A percentile compares a stretch with the other conserved stretches of the same genome.
phyloP scores from a whole-genome alignment of 2,113 vertebrate species.

The Entelurus aequoreus region DNA sequence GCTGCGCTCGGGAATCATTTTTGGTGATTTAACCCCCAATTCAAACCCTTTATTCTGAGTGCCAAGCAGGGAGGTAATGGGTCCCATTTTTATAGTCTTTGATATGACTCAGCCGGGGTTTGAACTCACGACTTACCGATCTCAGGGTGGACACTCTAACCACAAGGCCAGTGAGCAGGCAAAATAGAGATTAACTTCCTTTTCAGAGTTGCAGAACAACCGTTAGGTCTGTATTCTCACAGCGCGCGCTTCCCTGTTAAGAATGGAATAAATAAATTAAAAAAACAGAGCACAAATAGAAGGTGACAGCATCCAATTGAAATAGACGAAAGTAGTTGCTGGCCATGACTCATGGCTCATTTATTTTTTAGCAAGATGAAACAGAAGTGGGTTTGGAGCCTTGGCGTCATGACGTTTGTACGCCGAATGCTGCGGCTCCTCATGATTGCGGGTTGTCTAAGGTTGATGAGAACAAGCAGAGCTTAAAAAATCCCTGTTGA shows the following conservation, averaged over 20 bases:
- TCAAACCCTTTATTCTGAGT: no score
- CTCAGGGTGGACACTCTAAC: no score
- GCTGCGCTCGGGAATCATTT: no score
- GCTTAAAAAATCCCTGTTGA: neutral
- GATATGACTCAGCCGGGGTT: no score
- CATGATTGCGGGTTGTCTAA: constrained; percentile 10
- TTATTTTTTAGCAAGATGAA: constrained; percentile 38
- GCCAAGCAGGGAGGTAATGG: no score
- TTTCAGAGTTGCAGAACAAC: no score
- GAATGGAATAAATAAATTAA: neutral
- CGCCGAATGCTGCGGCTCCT: constrained; percentile 11
- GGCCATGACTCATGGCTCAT: constrained; percentile 30
- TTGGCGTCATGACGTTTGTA: neutral
- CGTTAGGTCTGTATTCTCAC: neutral
- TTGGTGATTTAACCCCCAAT: no score
- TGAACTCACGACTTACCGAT: no score
- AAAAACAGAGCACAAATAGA: neutral
- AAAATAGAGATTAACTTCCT: no score
- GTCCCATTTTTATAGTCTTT: no score
- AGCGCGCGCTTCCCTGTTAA: neutral
- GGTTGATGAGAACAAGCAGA: constrained; percentile 2
- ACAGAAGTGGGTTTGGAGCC: constrained; percentile 1
- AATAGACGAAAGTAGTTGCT: constrained; percentile 23
- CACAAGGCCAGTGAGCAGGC: no score
- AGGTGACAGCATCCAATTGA: constrained; percentile 11